Base-by-base conservation (phyloP, 2,113 vertebrate genomes). In the Carassius gibelio region DNA sequence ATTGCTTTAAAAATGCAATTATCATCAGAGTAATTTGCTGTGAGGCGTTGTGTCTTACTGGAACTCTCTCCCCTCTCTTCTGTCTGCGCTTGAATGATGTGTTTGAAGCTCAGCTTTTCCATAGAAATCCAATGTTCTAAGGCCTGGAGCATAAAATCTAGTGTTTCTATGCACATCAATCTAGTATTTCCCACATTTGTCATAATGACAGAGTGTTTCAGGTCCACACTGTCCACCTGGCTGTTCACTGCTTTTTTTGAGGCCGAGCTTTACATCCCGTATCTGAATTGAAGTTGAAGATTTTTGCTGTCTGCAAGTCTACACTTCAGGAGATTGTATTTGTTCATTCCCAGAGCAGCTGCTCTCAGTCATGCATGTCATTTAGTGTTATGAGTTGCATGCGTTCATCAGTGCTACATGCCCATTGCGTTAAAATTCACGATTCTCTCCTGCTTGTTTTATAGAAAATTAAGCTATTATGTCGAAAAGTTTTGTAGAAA, bases 121-220 rank as follows among this genome's bases (percentile, higher is more conserved):
- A 26, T 7, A 1, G 26, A 75, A 75, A 75, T 48, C 11, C 1
- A 8, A 23, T 50, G n/a, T 50, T 72, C 68, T 76, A 30, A 10
- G 26, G 48, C 48, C 50, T 76, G 23, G 13, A 55, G 48, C 26
- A 13, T 19, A 77, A n/a, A 17, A 45, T 15, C 55, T 62, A n/a
- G 19, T 62, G 52, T 50, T 30, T 81, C 74, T 76, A 10, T 82
- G 55, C 78, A 83, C 21, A 42, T 57, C 48, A 30, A 19, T 71
- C 14, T 75, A 57, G 34, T 52, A 23, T 45, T 83, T 74, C 23
- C 68, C 11, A n/a, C 6, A 42, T 42, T 42, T 42, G 7, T 42
- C 6, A 7, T 64, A 77, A 62, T 89, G 76, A 89, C 93, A 17
- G 84, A 68, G 79, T 61, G 36, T 79, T 88, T 88, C 93, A 81